Evolutionary conservation across 1,140 invertebrate genomes (phyloP), one percentile per base, ranked within the genome.

Genomic region (Epicauta chinensis): DNA sequence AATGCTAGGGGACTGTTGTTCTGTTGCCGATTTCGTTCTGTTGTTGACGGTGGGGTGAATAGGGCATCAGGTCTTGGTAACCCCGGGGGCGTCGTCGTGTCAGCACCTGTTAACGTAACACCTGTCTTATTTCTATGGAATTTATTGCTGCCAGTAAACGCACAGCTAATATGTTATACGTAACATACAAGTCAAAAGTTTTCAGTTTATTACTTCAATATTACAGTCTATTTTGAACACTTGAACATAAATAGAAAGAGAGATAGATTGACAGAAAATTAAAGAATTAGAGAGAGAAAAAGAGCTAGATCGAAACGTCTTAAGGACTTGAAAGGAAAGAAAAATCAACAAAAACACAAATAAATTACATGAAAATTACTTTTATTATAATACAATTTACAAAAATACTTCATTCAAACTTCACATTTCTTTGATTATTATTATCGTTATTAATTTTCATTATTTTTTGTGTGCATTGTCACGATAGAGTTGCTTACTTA

Each of bases 51-150:
- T 34, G 62, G 62, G n/a, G 69, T 66, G 59, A 70, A 72, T 14
- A 72, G 64, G 1, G 68, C 67, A 42, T 70, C 69, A 12, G 71
- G 71, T 39, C 71, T 54, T 3, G 65, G 62, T 14, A 70, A 47
- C 11, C 56, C 54, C 15, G 65, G 64, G 39, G 65, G 60, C 17
- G 60, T 60, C n/a, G 56, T 55, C 23, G 60, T 50, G 38, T 61
- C 58, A 9, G 55, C 58, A 44, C 57, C 61, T 59, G 36, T 46
- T 43, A 39, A 46, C 17, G 46, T 40, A 37, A 54, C 43, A 53
- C 44, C 37, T 42, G 37, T 40, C 38, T 36, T 42, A 51, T 42
- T 51, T 51, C 40, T 51, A 51, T 51, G 38, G 15, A 42, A 51
- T 42, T 42, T 51, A 40, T 50, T 50, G 32, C 49, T 35, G 32